Conservation (phyloP, 2,888 invertebrate genomes). For the Smittia aterrima region DNA sequence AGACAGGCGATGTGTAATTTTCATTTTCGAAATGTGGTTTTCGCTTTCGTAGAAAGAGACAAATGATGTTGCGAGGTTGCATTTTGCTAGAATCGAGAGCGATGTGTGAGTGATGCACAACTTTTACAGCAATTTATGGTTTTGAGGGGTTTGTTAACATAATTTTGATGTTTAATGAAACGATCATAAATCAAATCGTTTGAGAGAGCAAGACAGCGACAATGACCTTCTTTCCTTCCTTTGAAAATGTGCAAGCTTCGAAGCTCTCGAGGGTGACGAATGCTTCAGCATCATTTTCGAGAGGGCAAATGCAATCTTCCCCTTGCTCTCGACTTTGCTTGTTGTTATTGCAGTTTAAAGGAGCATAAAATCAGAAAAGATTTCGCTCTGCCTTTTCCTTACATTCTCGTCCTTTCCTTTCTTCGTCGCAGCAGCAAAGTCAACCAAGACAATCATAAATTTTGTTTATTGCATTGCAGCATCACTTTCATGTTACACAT, state of each 20-base stretch:
- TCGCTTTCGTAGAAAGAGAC: conserved; percentile 16
- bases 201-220: conserved; percentile 30
- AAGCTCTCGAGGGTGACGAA: neutral
- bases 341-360: conserved; percentile 28
- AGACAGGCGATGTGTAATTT: neutral
- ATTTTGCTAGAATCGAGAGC: conserved; percentile 18
- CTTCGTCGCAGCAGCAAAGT: neutral
- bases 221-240: conserved; percentile 27
- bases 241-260: no score
- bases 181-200: conserved; percentile 33
- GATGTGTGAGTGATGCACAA: conserved; percentile 19
- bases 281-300: neutral
- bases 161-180: conserved; percentile 31
- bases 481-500: neutral
- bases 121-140: conserved; percentile 22
- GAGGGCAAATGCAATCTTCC: neutral
- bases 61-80: conserved; percentile 22
- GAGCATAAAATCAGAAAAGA: conserved; percentile 6
- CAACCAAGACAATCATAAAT: conserved; percentile 9
- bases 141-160: conserved; percentile 30
- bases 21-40: conserved; percentile 6
- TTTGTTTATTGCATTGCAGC: conserved; percentile 11
- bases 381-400: neutral
- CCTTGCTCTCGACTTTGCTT: neutral
- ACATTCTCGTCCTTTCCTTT: neutral